phyloP scores from a whole-genome alignment of 1,140 invertebrate genomes.

The Nasonia vitripennis region DNA sequence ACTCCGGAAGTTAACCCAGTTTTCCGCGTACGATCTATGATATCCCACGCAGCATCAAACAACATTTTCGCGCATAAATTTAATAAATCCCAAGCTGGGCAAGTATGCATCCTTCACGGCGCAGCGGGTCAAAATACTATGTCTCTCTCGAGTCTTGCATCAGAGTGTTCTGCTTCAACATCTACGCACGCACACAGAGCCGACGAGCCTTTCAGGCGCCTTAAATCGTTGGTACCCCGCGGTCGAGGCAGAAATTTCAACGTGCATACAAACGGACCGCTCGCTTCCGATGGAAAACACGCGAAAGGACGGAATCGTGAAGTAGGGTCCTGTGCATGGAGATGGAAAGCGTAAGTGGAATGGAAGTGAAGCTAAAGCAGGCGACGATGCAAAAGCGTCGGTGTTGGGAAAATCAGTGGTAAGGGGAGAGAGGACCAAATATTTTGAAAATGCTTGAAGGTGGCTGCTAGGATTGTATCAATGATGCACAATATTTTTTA shows the following conservation, averaged over 20 bases:
- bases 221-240: background rate
- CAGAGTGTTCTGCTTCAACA: background rate
- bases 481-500: too few relatives aligned
- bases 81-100: background rate
- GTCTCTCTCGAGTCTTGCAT: too few relatives aligned
- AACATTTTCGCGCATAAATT: slow-evolving; percentile 4
- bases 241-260: background rate
- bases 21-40: too few relatives aligned
- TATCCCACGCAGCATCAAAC: background rate
- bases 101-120: background rate
- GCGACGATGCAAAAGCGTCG: too few relatives aligned
- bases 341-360: background rate
- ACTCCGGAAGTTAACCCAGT: background rate
- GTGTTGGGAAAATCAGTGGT: too few relatives aligned
- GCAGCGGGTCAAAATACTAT: too few relatives aligned
- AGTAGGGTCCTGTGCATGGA: background rate
- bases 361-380: background rate
- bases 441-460: too few relatives aligned
- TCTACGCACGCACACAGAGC: background rate
- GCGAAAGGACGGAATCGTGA: background rate
- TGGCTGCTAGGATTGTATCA: too few relatives aligned
- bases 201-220: background rate
- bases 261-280: background rate
- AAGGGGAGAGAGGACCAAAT: too few relatives aligned
- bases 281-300: background rate